Evolutionary conservation across 1,140 invertebrate genomes (phyloP).

Genomic region (Papilio machaon): DNA sequence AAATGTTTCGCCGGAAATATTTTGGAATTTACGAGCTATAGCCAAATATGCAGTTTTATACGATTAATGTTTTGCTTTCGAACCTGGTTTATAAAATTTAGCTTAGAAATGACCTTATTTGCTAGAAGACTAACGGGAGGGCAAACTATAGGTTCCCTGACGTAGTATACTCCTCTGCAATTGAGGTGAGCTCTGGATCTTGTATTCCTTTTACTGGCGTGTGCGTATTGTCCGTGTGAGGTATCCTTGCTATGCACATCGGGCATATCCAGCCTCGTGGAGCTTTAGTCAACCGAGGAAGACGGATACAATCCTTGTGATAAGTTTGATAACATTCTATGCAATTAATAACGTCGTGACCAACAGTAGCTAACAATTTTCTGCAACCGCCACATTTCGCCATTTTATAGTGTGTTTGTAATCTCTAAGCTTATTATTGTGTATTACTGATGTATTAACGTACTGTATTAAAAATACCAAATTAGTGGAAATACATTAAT

Average conservation of each 20-base stretch:
- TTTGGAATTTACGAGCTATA: no score
- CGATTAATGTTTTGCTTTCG: no score
- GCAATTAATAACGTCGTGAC: neutral
- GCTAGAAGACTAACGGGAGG: no score
- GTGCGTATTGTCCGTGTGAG: no score
- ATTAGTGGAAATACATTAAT: neutral
- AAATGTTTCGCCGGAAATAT: no score
- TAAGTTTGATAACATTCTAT: neutral
- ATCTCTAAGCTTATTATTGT: neutral
- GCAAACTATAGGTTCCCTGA: no score
- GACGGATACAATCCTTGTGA: neutral
- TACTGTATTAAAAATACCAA: neutral
- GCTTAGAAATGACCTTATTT: no score
- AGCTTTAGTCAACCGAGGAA: neutral
- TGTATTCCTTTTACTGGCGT: no score
- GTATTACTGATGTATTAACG: neutral
- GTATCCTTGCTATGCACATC: neutral
- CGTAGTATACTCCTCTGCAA: no score
- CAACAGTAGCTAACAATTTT: neutral
- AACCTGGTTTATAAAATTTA: no score
- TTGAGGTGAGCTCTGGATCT: no score
- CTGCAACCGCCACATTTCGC: neutral
- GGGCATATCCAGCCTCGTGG: neutral
- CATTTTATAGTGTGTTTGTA: neutral
- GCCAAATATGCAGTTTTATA: no score